Evolutionary conservation across 2,113 vertebrate genomes (phyloP).

Genomic region (Nestor notabilis): DNA sequence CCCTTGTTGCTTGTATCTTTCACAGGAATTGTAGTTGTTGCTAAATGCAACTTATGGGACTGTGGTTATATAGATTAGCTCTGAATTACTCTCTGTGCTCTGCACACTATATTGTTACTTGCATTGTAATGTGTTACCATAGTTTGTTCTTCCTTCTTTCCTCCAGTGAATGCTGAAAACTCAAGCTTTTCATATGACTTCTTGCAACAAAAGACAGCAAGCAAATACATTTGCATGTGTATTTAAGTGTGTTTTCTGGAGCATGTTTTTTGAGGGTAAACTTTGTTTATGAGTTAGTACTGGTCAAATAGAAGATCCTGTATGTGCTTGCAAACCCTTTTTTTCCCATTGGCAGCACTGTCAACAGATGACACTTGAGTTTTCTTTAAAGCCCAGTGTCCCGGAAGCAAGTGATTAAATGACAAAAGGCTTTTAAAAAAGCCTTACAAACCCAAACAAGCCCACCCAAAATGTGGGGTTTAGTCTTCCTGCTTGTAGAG

Average conservation of each 20-base stretch:
- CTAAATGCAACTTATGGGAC: neutral
- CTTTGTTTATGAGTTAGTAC: neutral
- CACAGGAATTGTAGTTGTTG: neutral
- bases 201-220: neutral
- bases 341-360: neutral
- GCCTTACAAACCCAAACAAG: neutral
- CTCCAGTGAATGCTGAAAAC: neutral
- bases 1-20: neutral
- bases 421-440: neutral
- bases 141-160: neutral
- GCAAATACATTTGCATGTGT: neutral
- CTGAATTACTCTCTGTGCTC: neutral
- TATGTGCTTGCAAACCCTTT: neutral
- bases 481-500: neutral
- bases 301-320: neutral
- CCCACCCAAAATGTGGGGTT: slow-evolving; percentile 16
- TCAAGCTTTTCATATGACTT: neutral
- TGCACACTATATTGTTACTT: neutral
- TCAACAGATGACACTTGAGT: neutral
- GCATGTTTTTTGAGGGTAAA: neutral
- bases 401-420: neutral
- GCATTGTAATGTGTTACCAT: neutral
- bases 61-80: neutral
- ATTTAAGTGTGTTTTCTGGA: neutral
- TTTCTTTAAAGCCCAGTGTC: neutral